A percentile compares a stretch with the other conserved stretches of the same genome.
Evolutionary conservation across 2,797 vertebrate genomes (phyloP).

Genomic region (Xenopus petersii): DNA sequence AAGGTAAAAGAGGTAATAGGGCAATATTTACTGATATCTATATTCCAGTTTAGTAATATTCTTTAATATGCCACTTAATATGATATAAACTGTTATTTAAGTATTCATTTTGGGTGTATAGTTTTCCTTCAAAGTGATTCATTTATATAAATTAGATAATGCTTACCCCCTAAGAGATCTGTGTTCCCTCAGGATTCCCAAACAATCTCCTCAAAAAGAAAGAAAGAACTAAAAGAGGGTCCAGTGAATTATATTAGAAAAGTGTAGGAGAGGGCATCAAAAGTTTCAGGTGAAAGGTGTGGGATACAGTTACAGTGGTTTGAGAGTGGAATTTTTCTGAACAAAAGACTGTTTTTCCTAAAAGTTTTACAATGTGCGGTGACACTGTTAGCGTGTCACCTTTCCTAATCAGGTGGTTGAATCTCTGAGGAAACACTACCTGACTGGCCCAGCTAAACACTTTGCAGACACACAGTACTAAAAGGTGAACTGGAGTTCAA

Average conservation of each 20-base stretch:
- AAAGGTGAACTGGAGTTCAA: constrained; percentile 1
- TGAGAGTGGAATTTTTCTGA: constrained; percentile 6
- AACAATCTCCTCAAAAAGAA: not conserved
- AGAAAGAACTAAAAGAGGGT: not conserved
- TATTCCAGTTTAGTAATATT: too few species aligned
- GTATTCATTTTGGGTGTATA: not conserved
- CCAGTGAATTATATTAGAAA: not conserved
- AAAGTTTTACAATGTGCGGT: constrained; percentile 13
- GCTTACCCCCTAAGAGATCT: not conserved
- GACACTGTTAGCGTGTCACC: constrained; percentile 9
- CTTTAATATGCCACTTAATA: too few species aligned
- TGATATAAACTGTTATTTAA: too few species aligned
- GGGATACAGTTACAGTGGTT: constrained; percentile 14
- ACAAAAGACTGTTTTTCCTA: constrained; percentile 25
- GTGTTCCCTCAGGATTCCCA: not conserved
- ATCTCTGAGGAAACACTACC: constrained; percentile 8
- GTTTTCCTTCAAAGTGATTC: not conserved
- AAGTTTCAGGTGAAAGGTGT: constrained; percentile 24
- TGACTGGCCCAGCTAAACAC: not conserved
- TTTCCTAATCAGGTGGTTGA: constrained; percentile 4
- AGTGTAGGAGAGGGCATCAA: not conserved
- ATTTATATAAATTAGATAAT: not conserved
- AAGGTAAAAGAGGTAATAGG: too few species aligned
- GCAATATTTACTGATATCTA: too few species aligned
- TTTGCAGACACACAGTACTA: not conserved